Conservation (phyloP, 1,140 invertebrate genomes). For the Pemphigus obesinymphae region DNA sequence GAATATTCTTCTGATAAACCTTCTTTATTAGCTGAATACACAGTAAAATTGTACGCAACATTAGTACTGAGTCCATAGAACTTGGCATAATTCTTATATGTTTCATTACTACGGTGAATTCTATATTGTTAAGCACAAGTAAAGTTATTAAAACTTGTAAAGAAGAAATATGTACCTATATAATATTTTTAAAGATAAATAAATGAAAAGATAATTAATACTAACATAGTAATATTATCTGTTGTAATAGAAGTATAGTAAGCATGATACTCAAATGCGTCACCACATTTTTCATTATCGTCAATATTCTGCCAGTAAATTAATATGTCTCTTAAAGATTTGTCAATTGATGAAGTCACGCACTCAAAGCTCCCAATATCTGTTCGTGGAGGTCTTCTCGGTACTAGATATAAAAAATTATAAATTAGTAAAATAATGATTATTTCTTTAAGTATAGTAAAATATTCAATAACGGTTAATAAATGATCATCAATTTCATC, state of each 20-base stretch:
- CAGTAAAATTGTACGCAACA: slow-evolving; percentile 54
- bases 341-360: slow-evolving; percentile 49
- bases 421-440: slow-evolving; percentile 43
- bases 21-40: slow-evolving; percentile 56
- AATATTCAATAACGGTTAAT: no score
- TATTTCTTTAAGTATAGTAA: no score
- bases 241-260: slow-evolving; percentile 46
- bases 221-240: background rate
- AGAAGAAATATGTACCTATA: no score
- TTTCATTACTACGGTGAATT: background rate
- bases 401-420: slow-evolving; percentile 50
- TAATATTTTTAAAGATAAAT: background rate
- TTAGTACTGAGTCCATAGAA: slow-evolving; percentile 54
- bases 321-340: slow-evolving; percentile 56
- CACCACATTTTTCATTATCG: slow-evolving; percentile 58
- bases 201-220: background rate
- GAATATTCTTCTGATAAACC: slow-evolving; percentile 58
- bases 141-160: no score
- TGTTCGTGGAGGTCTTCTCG: slow-evolving; percentile 58
- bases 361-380: slow-evolving; percentile 63
- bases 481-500: no score
- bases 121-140: background rate
- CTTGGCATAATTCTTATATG: slow-evolving; percentile 54
- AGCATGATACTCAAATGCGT: slow-evolving; percentile 52
- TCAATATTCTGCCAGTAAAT: slow-evolving; percentile 67